Conservation (phyloP, 2,797 vertebrate species). For the Mycteria americana region DNA sequence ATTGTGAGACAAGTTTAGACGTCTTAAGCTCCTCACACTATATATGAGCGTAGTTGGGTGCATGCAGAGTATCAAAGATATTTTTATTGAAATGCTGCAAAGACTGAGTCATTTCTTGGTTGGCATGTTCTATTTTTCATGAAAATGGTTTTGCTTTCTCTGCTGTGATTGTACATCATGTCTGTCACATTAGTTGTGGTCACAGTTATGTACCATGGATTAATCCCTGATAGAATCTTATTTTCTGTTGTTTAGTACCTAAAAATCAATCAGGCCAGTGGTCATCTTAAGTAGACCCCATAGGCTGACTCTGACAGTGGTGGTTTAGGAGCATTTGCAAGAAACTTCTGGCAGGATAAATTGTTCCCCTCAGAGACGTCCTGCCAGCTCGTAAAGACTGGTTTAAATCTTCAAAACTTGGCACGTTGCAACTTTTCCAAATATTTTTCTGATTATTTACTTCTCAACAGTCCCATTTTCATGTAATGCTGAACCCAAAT, state of each 20-base stretch:
- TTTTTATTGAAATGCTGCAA: background rate
- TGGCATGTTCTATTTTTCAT: background rate
- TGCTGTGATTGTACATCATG: background rate
- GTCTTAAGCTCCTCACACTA: background rate
- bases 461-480: background rate
- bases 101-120: background rate
- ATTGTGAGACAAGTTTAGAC: background rate
- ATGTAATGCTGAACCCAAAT: background rate
- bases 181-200: background rate
- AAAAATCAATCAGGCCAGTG: background rate
- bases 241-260: background rate
- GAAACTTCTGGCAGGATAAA: background rate
- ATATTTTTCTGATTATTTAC: background rate
- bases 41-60: background rate
- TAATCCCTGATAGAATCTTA: background rate
- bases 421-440: background rate
- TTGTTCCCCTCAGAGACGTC: background rate
- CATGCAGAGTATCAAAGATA: background rate
- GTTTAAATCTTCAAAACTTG: background rate
- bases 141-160: slow-evolving; percentile 1
- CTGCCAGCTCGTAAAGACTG: background rate
- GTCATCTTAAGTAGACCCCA: background rate
- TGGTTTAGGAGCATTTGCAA: background rate
- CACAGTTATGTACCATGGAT: background rate
- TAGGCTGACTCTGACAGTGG: background rate